These are phyloP conservation scores for Anastatus disparis DNA, from an alignment of 1,140 invertebrate species.

Conservation along the genomic window DNA sequence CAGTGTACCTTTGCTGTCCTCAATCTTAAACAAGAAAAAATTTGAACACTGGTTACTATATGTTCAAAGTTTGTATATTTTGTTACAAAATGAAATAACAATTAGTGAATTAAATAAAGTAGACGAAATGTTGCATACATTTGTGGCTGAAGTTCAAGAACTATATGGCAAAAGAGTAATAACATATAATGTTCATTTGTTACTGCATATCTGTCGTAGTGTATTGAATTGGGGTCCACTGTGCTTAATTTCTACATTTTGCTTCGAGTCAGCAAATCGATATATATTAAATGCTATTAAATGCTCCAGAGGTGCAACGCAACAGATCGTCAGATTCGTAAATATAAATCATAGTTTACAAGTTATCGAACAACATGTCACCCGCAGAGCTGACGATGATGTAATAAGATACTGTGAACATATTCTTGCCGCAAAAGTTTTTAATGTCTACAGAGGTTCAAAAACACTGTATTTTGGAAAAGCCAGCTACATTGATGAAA, in stretches of 20 bases:
- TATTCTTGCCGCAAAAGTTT: too few species aligned
- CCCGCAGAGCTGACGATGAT: too few species aligned
- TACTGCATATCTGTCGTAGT: too few species aligned
- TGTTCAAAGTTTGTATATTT: slow-evolving; percentile 32
- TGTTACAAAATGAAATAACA: slow-evolving; percentile 22
- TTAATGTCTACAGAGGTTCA: too few species aligned
- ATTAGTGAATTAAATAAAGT: slow-evolving; percentile 9
- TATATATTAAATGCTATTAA: too few species aligned
- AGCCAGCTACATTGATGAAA: too few species aligned
- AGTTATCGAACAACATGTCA: too few species aligned
- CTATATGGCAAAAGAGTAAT: slow-evolving; percentile 30
- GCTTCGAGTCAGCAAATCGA: background rate
- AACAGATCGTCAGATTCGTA: too few species aligned
- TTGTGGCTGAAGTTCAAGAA: slow-evolving; percentile 12
- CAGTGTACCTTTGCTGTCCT: background rate
- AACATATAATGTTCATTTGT: slow-evolving; percentile 36
- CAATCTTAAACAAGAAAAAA: background rate
- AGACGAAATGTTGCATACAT: slow-evolving; percentile 26
- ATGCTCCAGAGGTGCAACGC: too few species aligned
- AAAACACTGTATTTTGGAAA: too few species aligned
- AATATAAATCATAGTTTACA: too few species aligned
- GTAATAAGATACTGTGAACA: too few species aligned
- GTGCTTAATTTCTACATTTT: background rate
- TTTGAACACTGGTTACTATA: slow-evolving; percentile 34
- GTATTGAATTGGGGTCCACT: background rate